phyloP scores from a whole-genome alignment of 1,140 invertebrate genomes.

The Drosophila nigrodunni region DNA sequence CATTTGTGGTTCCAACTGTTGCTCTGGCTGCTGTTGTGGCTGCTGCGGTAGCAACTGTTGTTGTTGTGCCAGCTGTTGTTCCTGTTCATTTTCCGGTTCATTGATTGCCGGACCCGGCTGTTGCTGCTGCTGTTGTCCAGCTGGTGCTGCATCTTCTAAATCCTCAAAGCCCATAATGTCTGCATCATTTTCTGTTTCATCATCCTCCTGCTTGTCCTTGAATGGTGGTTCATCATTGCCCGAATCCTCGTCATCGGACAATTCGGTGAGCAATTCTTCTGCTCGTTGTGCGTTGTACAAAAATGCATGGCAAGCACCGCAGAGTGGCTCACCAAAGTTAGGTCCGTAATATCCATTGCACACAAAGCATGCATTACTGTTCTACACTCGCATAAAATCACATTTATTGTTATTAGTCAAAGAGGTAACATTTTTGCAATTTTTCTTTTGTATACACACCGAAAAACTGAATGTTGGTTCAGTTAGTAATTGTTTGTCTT shows the following conservation, averaged over 20 bases:
- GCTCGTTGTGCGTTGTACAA: conserved; percentile 90
- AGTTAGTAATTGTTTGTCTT: conserved; percentile 53
- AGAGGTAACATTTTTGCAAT: no score
- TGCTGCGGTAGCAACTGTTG: conserved; percentile 10
- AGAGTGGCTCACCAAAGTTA: conserved; percentile 95
- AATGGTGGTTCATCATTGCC: conserved; percentile 96
- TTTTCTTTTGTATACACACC: conserved; percentile 63
- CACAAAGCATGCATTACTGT: conserved; percentile 88
- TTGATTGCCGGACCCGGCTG: conserved; percentile 21
- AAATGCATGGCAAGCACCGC: conserved; percentile 96
- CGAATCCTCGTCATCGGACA: conserved; percentile 96
- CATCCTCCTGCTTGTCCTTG: conserved; percentile 85
- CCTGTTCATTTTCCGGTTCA: conserved; percentile 18
- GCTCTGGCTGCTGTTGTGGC: conserved; percentile 29
- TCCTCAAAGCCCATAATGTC: conserved; percentile 78
- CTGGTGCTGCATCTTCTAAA: conserved; percentile 63
- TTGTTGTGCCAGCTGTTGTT: conserved; percentile 6
- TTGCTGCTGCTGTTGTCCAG: conserved; percentile 29
- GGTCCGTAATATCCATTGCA: conserved; percentile 97
- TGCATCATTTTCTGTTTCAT: conserved; percentile 79
- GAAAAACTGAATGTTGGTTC: conserved; percentile 73
- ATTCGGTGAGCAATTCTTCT: conserved; percentile 86
- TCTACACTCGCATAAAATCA: conserved; percentile 45
- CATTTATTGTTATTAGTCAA: conserved; percentile 20
- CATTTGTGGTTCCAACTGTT: conserved; percentile 21